A percentile compares a stretch with the other conserved stretches of the same genome.
These are phyloP conservation scores for Trichogramma evanescens DNA, from an alignment of 2,888 invertebrate species.

Conservation along the genomic window DNA sequence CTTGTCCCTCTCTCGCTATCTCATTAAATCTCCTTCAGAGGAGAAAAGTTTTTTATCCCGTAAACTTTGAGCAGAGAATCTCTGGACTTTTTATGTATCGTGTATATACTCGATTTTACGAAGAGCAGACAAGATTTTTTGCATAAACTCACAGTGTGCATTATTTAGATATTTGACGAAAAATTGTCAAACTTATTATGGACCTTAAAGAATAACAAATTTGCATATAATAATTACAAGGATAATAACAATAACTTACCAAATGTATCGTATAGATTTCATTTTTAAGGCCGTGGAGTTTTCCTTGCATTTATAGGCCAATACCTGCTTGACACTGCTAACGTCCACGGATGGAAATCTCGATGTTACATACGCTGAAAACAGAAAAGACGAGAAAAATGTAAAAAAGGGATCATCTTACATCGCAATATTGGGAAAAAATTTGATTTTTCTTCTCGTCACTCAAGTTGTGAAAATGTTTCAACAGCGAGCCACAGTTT, in stretches of 20 bases:
- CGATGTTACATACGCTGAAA: conserved; percentile 63
- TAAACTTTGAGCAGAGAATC: no score
- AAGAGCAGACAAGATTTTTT: no score
- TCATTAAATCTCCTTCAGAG: no score
- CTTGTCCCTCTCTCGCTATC: no score
- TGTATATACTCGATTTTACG: neutral
- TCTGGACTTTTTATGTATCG: neutral
- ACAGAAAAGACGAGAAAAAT: conserved; percentile 10
- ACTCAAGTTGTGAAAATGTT: neutral
- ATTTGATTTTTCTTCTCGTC: neutral
- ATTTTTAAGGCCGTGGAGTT: conserved; percentile 69
- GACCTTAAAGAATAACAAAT: neutral
- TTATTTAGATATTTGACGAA: neutral
- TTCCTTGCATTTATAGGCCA: conserved; percentile 73
- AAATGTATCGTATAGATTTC: conserved; percentile 62
- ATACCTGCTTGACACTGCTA: conserved; percentile 68
- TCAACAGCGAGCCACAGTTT: neutral
- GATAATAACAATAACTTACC: conserved; percentile 32
- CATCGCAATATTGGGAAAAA: neutral
- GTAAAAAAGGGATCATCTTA: neutral
- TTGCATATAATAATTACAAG: neutral
- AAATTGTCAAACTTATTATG: no score
- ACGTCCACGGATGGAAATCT: conserved; percentile 69
- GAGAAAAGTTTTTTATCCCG: no score
- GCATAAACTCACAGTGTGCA: neutral